Percentiles rank a stretch among this genome's conserved stretches.
Conservation (phyloP, 2,797 vertebrate species). For the Ctenopoma multispine region DNA sequence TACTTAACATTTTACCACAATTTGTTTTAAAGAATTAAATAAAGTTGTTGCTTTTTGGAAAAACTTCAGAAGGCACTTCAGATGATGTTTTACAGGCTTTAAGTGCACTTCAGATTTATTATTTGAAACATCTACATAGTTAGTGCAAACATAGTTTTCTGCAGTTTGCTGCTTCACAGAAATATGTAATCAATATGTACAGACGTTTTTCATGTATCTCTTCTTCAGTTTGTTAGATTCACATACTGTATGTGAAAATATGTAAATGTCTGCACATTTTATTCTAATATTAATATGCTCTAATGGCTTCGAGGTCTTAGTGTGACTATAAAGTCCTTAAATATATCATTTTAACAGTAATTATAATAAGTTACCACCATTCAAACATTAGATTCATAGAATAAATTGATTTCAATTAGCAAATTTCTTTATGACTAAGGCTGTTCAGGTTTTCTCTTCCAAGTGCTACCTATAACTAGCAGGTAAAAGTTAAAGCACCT, state of each 20-base stretch:
- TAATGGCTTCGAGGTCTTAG: neutral
- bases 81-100: neutral
- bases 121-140: constrained; percentile 10
- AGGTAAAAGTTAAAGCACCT: constrained; percentile 1
- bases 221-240: neutral
- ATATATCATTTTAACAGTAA: neutral
- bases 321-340: neutral
- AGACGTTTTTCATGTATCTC: no score
- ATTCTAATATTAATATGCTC: neutral
- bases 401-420: no score
- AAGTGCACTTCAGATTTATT: constrained; percentile 44
- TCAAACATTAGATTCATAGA: neutral
- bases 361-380: no score
- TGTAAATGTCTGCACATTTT: neutral
- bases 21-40: no score
- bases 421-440: no score
- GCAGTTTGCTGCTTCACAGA: no score
- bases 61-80: neutral
- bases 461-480: neutral
- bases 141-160: no score
- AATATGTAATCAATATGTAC: no score
- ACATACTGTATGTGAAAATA: neutral
- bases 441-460: no score
- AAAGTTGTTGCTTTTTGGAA: neutral
- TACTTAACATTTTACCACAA: no score